A percentile compares a stretch with the other conserved stretches of the same genome.
Conservation (phyloP, 2,113 vertebrate species). For the Acanthochromis polyacanthus region DNA sequence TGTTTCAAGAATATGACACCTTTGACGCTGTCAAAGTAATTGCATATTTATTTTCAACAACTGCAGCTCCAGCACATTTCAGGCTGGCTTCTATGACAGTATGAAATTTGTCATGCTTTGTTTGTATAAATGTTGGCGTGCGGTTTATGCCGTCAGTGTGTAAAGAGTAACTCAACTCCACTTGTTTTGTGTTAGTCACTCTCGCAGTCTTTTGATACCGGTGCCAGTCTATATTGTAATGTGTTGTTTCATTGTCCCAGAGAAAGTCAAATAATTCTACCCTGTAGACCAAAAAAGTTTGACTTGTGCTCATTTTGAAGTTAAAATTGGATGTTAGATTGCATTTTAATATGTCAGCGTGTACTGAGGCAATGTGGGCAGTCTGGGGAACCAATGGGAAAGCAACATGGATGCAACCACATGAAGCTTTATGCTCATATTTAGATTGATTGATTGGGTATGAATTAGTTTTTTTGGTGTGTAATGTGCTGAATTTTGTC, state of each 20-base stretch:
- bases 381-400: background rate
- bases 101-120: background rate
- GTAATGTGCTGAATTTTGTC: conserved; percentile 18
- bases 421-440: background rate
- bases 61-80: background rate
- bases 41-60: conserved; percentile 20
- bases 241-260: background rate
- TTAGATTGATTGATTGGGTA: conserved; percentile 7
- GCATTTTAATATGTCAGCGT: background rate
- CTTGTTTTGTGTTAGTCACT: conserved; percentile 8
- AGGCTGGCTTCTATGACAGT: background rate
- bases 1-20: background rate
- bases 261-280: too few species aligned
- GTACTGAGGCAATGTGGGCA: background rate
- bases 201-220: background rate
- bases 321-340: background rate
- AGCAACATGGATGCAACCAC: background rate
- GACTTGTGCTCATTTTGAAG: too few species aligned
- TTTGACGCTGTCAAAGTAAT: background rate
- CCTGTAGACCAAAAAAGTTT: too few species aligned
- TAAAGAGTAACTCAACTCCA: background rate
- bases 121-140: conserved; percentile 5
- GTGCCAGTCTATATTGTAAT: background rate
- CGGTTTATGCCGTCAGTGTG: conserved; percentile 9
- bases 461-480: background rate